Conservation (phyloP, 30 jellyfish, hydroid and myxozoan genomes). For the Turritopsis rubra region DNA sequence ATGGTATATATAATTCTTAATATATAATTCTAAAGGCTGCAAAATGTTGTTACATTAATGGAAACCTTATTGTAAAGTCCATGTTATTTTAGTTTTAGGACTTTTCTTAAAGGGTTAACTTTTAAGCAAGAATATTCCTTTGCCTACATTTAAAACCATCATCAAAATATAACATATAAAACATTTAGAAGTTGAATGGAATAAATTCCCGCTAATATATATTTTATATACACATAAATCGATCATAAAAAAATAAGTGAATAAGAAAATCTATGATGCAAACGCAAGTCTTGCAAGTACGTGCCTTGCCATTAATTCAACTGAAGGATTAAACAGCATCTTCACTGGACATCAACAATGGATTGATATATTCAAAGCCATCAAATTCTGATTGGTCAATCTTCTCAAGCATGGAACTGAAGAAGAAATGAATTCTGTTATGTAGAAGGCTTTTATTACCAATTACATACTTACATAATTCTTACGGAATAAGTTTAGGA, state of each 20-base stretch:
- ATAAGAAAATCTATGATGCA: too few species aligned
- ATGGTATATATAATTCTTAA: too few species aligned
- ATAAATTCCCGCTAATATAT: neutral
- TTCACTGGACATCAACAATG: slow-evolving; percentile 93
- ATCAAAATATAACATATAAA: neutral
- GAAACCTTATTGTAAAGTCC: too few species aligned
- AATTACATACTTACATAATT: neutral
- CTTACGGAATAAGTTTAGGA: neutral
- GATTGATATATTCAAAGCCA: slow-evolving; percentile 95
- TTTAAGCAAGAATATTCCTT: neutral
- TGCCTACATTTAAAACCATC: neutral
- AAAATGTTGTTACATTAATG: too few species aligned
- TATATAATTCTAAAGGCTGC: too few species aligned
- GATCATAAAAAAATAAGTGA: neutral
- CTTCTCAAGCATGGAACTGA: slow-evolving; percentile 71
- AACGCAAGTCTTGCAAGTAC: too few species aligned
- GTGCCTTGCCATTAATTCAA: neutral
- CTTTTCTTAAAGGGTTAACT: too few species aligned
- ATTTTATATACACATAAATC: neutral
- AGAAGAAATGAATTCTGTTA: neutral
- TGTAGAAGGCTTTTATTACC: neutral
- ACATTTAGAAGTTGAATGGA: neutral
- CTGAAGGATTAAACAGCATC: slow-evolving; percentile 54
- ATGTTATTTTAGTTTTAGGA: too few species aligned
- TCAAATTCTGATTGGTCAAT: slow-evolving; percentile 98